Percentiles rank a stretch among this genome's conserved stretches.
Evolutionary conservation across 1,140 invertebrate genomes (phyloP).

Genomic region (Tetramorium alpestre): DNA sequence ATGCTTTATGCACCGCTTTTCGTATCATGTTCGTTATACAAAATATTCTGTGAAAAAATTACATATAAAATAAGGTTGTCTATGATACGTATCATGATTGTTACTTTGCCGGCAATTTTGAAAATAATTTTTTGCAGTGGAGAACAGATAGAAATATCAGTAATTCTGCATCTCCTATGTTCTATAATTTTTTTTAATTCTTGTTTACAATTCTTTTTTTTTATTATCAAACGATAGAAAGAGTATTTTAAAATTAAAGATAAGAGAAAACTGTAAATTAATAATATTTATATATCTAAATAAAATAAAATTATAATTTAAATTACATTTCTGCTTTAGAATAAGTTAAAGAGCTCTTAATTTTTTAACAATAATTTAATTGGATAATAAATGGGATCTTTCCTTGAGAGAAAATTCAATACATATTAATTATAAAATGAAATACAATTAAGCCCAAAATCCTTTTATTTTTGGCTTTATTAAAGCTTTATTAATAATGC

Average conservation of each 20-base stretch:
- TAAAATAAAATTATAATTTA: background rate
- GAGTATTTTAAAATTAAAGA: background rate
- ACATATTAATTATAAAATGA: no score
- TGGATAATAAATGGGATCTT: background rate
- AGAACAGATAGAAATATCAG: background rate
- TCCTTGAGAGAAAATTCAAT: background rate
- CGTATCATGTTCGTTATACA: constrained; percentile 45
- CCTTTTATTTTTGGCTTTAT: no score
- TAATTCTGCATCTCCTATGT: background rate
- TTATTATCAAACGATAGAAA: background rate
- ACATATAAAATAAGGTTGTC: constrained; percentile 2
- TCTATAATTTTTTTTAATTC: background rate
- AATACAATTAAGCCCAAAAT: no score
- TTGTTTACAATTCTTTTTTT: background rate
- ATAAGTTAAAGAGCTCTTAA: background rate
- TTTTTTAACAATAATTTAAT: background rate
- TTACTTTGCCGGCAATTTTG: background rate
- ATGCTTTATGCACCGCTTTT: constrained; percentile 43
- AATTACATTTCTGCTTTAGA: background rate
- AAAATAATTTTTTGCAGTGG: background rate
- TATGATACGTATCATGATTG: background rate
- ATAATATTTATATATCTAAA: background rate
- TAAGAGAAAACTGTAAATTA: background rate
- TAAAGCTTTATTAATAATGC: no score
- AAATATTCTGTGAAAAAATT: constrained; percentile 3